Base-by-base conservation (phyloP, 1,140 invertebrate genomes). In the Episyrphus balteatus region DNA sequence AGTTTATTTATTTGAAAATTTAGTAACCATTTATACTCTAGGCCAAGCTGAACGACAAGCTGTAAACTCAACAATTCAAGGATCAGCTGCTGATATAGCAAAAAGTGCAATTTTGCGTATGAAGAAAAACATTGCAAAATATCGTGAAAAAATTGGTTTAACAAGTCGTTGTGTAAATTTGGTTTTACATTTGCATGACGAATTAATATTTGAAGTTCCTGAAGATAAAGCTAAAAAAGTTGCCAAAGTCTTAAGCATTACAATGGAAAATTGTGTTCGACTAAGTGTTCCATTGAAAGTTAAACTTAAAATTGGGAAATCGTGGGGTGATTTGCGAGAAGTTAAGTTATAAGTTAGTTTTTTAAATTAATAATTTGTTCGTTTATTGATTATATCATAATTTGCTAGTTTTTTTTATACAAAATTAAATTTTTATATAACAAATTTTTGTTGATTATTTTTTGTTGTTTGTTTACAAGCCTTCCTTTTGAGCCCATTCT, bases 1-100 rank as follows among this genome's bases (percentile, higher is more conserved):
- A 33, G 59, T 65, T 21, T 33, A 44, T 34, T 42, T 51, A 51
- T 47, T 36, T 36, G 47, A 47, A 31, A 42, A 43, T 36, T 37
- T 41, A 41, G 3, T 7, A 14, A 5, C 5, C 13, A n/a, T 44
- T 44, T 15, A 17, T 15, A 18, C 17, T 13, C 3, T 55, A 89
- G 86, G 70, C 54, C 80, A 92, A 75, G 87, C 89, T n/a, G 92
- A 96, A 71, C 73, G 96, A 39, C 93, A 98, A 75, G 92, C 92
- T 14, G 77, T 98, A 0, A 98, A 99, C 66, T 89, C 92, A 7
- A 88, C 81, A 21, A 85, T 98, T 39, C 95, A 98, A 73, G 95
- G 94, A 1, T 94, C 92, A 1, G 95, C 93, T 1, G 88, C 93
- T 7, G 95, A 98, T 70, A 80, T 99, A 30, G 84, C 89, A 0